Percentiles rank a stretch among this genome's conserved stretches.
Evolutionary conservation across 2,888 invertebrate species (phyloP).

Genomic region (Xestia xanthographa): DNA sequence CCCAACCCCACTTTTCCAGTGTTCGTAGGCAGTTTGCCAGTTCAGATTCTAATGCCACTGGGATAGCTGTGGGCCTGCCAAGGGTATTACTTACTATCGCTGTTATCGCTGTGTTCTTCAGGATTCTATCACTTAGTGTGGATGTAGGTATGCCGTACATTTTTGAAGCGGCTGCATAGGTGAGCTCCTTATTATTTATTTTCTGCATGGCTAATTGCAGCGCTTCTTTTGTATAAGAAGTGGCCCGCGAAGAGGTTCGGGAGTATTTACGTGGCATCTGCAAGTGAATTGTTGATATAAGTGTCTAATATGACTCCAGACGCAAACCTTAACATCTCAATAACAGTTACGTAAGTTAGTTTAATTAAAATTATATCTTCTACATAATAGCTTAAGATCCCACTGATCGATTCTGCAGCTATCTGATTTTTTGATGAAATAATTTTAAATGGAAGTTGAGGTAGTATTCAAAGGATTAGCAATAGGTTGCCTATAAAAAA

Average conservation of each 20-base stretch:
- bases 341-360: constrained; percentile 3
- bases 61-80: constrained; percentile 48
- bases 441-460: background rate
- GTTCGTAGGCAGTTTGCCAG: constrained; percentile 44
- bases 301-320: constrained; percentile 1
- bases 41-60: constrained; percentile 37
- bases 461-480: background rate
- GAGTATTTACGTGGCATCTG: constrained; percentile 39
- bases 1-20: constrained; percentile 57
- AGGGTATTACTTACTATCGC: constrained; percentile 32
- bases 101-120: constrained; percentile 44
- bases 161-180: constrained; percentile 44
- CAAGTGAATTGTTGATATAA: constrained; percentile 4
- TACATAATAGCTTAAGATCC: background rate
- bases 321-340: constrained; percentile 1
- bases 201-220: constrained; percentile 38
- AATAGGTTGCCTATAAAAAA: background rate
- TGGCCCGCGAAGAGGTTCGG: constrained; percentile 40
- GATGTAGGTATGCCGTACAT: constrained; percentile 49
- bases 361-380: background rate
- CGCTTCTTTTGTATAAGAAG: constrained; percentile 32
- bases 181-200: constrained; percentile 45
- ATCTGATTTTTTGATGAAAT: background rate
- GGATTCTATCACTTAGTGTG: constrained; percentile 34
- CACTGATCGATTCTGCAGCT: background rate